Conservation (phyloP, 2,888 invertebrate species). For the Hirtodrosophila alboralis region DNA sequence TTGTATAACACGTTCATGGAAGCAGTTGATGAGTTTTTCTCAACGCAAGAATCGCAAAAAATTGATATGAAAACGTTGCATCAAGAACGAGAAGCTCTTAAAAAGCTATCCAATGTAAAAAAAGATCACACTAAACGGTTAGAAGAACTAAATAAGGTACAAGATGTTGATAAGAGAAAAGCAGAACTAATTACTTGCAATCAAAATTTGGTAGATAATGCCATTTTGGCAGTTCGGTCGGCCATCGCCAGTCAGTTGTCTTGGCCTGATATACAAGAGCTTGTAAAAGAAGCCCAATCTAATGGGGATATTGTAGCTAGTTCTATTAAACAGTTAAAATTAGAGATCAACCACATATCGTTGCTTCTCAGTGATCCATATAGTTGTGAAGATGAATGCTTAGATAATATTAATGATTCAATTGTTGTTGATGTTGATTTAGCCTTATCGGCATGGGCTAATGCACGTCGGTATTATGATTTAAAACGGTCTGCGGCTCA, state of each 20-base stretch:
- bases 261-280: conserved; percentile 93
- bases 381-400: conserved; percentile 82
- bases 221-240: conserved; percentile 93
- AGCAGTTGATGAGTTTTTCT: conserved; percentile 98
- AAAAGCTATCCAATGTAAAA: conserved; percentile 97
- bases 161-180: conserved; percentile 91
- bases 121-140: conserved; percentile 96
- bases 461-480: conserved; percentile 97
- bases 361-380: conserved; percentile 92
- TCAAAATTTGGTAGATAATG: conserved; percentile 92
- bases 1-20: conserved; percentile 92
- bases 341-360: conserved; percentile 95
- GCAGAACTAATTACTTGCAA: conserved; percentile 97
- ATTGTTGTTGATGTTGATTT: conserved; percentile 95
- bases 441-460: conserved; percentile 94
- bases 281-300: conserved; percentile 87
- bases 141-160: conserved; percentile 89
- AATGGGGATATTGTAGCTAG: conserved; percentile 87
- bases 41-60: conserved; percentile 96
- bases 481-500: conserved; percentile 94
- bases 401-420: conserved; percentile 82
- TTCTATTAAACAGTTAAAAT: conserved; percentile 92
- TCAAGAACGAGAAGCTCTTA: conserved; percentile 96
- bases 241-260: conserved; percentile 97
- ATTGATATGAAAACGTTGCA: conserved; percentile 93